phyloP scores from a whole-genome alignment of 1,140 invertebrate genomes.

The Dendrolimus kikuchii region DNA sequence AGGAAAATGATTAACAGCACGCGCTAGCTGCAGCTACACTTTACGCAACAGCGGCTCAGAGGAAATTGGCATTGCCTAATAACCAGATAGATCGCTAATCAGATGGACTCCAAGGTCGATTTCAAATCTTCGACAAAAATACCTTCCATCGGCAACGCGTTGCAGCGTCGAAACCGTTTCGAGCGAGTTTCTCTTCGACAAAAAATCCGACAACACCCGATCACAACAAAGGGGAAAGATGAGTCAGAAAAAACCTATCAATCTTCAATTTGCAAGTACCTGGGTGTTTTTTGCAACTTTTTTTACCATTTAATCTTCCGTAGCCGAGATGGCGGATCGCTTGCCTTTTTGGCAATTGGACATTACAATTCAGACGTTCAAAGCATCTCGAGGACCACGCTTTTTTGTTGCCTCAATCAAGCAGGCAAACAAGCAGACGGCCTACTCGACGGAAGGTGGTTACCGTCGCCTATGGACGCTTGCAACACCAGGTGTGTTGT shows the following conservation, averaged over 20 bases:
- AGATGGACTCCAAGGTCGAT: conserved; percentile 15
- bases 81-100: conserved; percentile 16
- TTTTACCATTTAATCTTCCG: conserved; percentile 2
- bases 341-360: conserved; percentile 1
- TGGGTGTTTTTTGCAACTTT: conserved; percentile 1
- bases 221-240: conserved; percentile 2
- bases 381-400: no score
- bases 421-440: no score
- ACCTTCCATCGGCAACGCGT: conserved; percentile 5
- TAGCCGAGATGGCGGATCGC: neutral
- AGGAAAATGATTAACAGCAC: no score
- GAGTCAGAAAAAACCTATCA: conserved; percentile 2
- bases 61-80: conserved; percentile 11
- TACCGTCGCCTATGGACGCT: no score
- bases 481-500: no score
- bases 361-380: neutral
- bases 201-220: conserved; percentile 8
- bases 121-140: conserved; percentile 11
- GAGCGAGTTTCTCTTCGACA: conserved; percentile 11
- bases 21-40: no score
- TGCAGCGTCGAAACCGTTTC: conserved; percentile 5
- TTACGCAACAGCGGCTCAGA: conserved; percentile 5
- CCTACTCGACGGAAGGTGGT: no score
- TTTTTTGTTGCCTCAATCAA: no score
- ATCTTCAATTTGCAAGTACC: conserved; percentile 3